Evolutionary conservation across 2,888 invertebrate genomes (phyloP).

Genomic region (Monoplex corrugatus): DNA sequence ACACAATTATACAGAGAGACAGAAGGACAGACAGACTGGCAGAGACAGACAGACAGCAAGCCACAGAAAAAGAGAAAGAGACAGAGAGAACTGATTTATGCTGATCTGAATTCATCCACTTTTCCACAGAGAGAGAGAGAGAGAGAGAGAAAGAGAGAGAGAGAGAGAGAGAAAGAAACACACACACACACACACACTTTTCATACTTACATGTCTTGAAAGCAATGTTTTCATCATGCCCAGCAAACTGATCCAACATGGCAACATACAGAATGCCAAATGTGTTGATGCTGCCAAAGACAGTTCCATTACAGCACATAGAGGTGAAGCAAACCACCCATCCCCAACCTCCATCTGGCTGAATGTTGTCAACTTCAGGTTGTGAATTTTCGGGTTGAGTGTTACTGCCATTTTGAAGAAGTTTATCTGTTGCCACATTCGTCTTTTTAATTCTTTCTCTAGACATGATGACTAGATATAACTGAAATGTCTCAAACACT

Average conservation of each 20-base stretch:
- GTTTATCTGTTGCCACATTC: not conserved
- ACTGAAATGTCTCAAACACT: not conserved
- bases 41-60: not conserved
- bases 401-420: not conserved
- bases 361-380: constrained; percentile 21
- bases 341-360: constrained; percentile 88
- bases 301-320: constrained; percentile 93
- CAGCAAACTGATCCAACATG: constrained; percentile 85
- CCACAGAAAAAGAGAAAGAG: not conserved
- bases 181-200: not conserved
- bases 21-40: not conserved
- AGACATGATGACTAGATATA: not conserved
- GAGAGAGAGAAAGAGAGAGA: not conserved
- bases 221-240: constrained; percentile 87
- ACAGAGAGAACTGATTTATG: not conserved
- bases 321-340: constrained; percentile 92
- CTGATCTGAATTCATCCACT: too few relatives aligned
- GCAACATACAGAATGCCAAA: constrained; percentile 89
- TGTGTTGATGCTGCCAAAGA: constrained; percentile 95
- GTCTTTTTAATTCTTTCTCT: not conserved
- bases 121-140: not conserved
- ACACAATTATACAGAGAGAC: not conserved
- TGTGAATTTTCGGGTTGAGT: not conserved
- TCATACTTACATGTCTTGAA: constrained; percentile 89
- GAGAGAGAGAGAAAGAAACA: not conserved